Evolutionary conservation across 2,797 vertebrate genomes (phyloP).

Genomic region (Psittacula derbiana): DNA sequence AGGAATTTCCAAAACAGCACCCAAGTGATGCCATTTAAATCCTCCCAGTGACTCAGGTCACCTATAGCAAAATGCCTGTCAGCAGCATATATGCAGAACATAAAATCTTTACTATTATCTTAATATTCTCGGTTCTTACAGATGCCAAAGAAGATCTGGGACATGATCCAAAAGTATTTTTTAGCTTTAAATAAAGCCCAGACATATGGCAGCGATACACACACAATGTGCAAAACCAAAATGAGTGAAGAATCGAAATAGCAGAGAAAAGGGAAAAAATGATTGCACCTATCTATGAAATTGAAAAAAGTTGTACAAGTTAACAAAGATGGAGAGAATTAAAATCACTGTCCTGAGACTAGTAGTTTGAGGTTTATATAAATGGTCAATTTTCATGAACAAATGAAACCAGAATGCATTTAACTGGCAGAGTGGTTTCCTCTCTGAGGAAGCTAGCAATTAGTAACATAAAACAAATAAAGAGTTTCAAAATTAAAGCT

Average conservation of each 20-base stretch:
- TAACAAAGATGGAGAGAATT: background rate
- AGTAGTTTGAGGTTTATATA: background rate
- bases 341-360: background rate
- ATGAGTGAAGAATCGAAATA: background rate
- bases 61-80: background rate
- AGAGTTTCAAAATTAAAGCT: background rate
- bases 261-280: background rate
- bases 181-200: slow-evolving; percentile 22
- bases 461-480: background rate
- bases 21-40: background rate
- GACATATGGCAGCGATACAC: background rate
- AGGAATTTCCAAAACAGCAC: background rate
- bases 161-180: slow-evolving; percentile 15
- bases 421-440: background rate
- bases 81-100: background rate
- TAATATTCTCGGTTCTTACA: slow-evolving; percentile 2
- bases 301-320: background rate
- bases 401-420: background rate
- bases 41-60: background rate
- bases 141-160: slow-evolving; percentile 35
- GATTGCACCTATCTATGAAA: background rate
- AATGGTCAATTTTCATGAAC: background rate
- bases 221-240: fast-evolving
- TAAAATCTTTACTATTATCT: background rate
- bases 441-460: background rate